phyloP scores from a whole-genome alignment of 1,140 invertebrate species.

The Mactra quadrangularis region DNA sequence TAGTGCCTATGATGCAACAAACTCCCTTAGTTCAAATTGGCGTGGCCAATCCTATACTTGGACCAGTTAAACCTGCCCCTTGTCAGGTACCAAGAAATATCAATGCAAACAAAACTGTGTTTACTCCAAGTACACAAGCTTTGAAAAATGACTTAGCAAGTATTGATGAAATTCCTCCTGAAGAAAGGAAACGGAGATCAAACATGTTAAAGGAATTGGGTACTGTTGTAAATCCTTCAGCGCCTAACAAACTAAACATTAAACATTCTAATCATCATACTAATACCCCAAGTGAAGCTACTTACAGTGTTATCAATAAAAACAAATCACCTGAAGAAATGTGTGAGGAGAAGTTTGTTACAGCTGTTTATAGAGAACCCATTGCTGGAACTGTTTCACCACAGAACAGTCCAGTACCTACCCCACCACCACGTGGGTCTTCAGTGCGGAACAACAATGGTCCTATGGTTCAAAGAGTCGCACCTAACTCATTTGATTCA shows the following conservation, averaged over 20 bases:
- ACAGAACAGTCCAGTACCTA: conserved; percentile 57
- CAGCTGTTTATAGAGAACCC: conserved; percentile 76
- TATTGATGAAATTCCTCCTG: conserved; percentile 68
- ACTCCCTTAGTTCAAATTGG: conserved; percentile 73
- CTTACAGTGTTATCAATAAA: conserved; percentile 53
- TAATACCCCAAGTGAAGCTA: conserved; percentile 19
- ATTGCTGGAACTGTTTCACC: conserved; percentile 70
- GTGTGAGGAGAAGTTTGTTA: conserved; percentile 76
- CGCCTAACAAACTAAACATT: conserved; percentile 66
- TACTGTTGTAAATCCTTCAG: conserved; percentile 61
- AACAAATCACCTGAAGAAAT: conserved; percentile 35
- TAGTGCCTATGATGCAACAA: conserved; percentile 67
- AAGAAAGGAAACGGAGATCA: conserved; percentile 66
- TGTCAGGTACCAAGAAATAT: conserved; percentile 61
- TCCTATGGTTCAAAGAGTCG: conserved; percentile 11
- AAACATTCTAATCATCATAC: conserved; percentile 39
- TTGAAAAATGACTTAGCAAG: conserved; percentile 46
- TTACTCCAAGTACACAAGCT: conserved; percentile 26
- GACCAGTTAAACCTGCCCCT: conserved; percentile 66
- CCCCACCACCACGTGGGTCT: conserved; percentile 2
- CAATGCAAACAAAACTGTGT: conserved; percentile 5
- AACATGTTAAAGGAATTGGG: conserved; percentile 72
- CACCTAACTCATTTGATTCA: conserved; percentile 36
- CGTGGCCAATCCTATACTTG: conserved; percentile 65
- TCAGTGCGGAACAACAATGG: neutral